phyloP scores from a whole-genome alignment of 2,113 vertebrate genomes.

The Tapirus terrestris region DNA sequence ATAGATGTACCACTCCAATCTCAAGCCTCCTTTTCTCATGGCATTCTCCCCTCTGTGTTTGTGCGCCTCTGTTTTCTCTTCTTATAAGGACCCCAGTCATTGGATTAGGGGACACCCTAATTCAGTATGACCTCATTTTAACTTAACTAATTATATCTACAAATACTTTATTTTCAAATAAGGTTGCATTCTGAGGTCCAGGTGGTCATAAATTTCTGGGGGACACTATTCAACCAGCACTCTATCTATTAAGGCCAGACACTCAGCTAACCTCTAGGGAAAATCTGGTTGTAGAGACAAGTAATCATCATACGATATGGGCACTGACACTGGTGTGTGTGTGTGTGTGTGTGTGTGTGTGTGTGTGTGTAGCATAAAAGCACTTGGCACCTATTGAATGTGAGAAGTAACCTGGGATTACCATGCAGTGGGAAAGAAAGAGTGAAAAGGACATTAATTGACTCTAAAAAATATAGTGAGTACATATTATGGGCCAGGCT shows the following conservation, averaged over 20 bases:
- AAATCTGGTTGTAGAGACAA: not conserved
- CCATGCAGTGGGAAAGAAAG: not conserved
- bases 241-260: not conserved
- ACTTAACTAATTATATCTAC: not conserved
- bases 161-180: slow-evolving; percentile 16
- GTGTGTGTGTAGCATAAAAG: not conserved
- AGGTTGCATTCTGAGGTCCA: not conserved
- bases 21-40: not conserved
- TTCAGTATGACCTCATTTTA: slow-evolving; percentile 5
- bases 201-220: not conserved
- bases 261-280: not conserved
- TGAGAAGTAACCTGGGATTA: not conserved
- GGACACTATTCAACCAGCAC: not conserved
- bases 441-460: not conserved
- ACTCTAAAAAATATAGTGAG: slow-evolving; percentile 39
- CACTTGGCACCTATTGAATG: not conserved
- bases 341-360: not conserved
- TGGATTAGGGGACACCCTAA: not conserved
- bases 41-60: not conserved
- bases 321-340: not conserved
- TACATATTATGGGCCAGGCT: not conserved
- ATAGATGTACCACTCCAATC: not conserved
- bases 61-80: not conserved
- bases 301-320: not conserved
- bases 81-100: not conserved